A percentile compares a stretch with the other conserved stretches of the same genome.
Conservation (phyloP, 2,113 vertebrate genomes). For the Sterrhoptilus dennistouni region DNA sequence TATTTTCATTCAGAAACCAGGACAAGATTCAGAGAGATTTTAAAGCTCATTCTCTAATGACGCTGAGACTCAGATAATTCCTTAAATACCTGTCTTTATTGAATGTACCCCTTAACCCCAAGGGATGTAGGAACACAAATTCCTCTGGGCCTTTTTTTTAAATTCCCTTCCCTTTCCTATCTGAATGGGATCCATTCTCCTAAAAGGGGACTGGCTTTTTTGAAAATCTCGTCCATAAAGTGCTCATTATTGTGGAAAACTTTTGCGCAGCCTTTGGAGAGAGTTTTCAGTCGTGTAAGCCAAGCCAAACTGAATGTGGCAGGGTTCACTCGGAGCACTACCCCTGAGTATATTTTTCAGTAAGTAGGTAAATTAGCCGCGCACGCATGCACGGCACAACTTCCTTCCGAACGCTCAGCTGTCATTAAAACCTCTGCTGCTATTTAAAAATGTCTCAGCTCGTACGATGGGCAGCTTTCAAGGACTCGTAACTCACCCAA, state of each 20-base stretch:
- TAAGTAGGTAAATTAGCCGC: slow-evolving; percentile 52
- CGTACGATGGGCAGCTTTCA: background rate
- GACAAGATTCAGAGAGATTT: background rate
- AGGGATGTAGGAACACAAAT: background rate
- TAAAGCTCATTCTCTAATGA: background rate
- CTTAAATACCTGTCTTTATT: background rate
- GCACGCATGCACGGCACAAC: background rate
- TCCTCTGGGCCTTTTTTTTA: background rate
- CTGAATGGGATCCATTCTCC: background rate
- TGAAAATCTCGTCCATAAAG: slow-evolving; percentile 16
- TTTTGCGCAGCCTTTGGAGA: background rate
- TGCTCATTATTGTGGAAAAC: background rate
- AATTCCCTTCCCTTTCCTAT: background rate
- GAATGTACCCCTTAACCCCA: background rate
- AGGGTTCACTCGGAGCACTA: slow-evolving; percentile 35
- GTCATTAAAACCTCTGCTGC: slow-evolving; percentile 32
- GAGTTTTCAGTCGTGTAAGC: background rate
- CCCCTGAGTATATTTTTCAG: slow-evolving; percentile 56
- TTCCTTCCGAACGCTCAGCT: slow-evolving; percentile 49
- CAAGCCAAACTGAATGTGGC: slow-evolving; percentile 38
- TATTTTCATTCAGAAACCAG: background rate
- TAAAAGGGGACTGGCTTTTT: background rate
- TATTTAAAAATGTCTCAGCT: background rate
- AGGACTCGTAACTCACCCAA: slow-evolving; percentile 48
- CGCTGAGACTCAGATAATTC: background rate